Evolutionary conservation across 2,888 invertebrate species (phyloP).

Genomic region (Congeria kusceri): DNA sequence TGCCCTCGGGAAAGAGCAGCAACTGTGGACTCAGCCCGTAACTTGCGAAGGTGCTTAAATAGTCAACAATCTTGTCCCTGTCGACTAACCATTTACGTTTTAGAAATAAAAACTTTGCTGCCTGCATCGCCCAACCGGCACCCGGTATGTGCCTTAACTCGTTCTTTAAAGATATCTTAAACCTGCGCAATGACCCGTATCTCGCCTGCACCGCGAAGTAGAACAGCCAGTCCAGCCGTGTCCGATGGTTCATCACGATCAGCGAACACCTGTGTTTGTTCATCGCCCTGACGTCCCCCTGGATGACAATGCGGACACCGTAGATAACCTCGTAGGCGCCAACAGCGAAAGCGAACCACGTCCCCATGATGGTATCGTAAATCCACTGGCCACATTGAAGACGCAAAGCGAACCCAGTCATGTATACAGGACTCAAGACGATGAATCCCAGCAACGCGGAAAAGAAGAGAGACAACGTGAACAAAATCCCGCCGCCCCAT

Average conservation of each 20-base stretch:
- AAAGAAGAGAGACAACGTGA: slow-evolving; percentile 37
- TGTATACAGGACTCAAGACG: slow-evolving; percentile 28
- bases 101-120: slow-evolving; percentile 51
- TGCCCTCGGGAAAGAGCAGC: slow-evolving; percentile 94
- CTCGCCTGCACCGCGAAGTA: slow-evolving; percentile 92
- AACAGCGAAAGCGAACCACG: slow-evolving; percentile 81
- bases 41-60: slow-evolving; percentile 32
- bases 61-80: slow-evolving; percentile 28
- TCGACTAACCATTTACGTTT: slow-evolving; percentile 51
- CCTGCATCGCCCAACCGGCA: slow-evolving; percentile 61
- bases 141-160: slow-evolving; percentile 50
- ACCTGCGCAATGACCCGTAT: slow-evolving; percentile 81
- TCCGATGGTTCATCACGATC: slow-evolving; percentile 95
- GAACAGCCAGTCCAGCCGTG: slow-evolving; percentile 95
- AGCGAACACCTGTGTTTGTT: slow-evolving; percentile 90
- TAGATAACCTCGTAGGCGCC: slow-evolving; percentile 90
- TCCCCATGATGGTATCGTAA: slow-evolving; percentile 39
- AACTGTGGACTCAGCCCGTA: slow-evolving; percentile 86
- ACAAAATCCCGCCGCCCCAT: slow-evolving; percentile 16
- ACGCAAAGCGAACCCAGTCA: slow-evolving; percentile 27
- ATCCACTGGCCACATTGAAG: slow-evolving; percentile 37
- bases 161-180: slow-evolving; percentile 59
- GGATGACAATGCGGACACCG: slow-evolving; percentile 90
- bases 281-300: slow-evolving; percentile 90
- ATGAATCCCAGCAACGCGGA: slow-evolving; percentile 44